Conservation (phyloP, 2,888 invertebrate genomes). For the Thereva nobilitata region DNA sequence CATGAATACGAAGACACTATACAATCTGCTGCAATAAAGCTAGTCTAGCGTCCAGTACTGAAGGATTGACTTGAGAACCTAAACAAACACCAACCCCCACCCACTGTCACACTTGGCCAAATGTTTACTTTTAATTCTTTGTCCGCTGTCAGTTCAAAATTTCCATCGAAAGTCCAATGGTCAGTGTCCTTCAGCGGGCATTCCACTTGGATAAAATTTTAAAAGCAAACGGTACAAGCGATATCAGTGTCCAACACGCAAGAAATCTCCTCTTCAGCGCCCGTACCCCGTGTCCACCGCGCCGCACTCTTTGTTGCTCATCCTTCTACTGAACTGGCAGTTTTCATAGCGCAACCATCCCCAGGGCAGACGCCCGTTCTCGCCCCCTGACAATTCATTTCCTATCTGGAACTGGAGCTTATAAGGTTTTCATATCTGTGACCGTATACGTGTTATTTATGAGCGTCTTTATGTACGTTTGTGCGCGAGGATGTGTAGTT, state of each 20-base stretch:
- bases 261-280: neutral
- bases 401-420: conserved; percentile 24
- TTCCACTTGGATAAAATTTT: conserved; percentile 4
- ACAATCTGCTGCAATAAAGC: too few species aligned
- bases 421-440: conserved; percentile 32
- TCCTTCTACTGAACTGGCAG: neutral
- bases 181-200: conserved; percentile 8
- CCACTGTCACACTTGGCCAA: too few species aligned
- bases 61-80: too few species aligned
- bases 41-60: too few species aligned
- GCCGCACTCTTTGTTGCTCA: conserved; percentile 1
- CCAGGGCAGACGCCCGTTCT: too few species aligned
- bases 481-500: conserved; percentile 13
- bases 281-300: neutral
- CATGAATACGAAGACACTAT: too few species aligned
- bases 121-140: conserved; percentile 17
- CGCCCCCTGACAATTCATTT: conserved; percentile 6
- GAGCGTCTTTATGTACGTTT: conserved; percentile 30
- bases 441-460: conserved; percentile 32
- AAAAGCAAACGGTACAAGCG: conserved; percentile 21
- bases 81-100: too few species aligned
- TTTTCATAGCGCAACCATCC: too few species aligned
- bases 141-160: neutral
- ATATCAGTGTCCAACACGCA: conserved; percentile 30
- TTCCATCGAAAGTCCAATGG: conserved; percentile 4